Evolutionary conservation across 2,888 invertebrate genomes (phyloP), one percentile per base, ranked within the genome.

Genomic region (Tortrix viridana): DNA sequence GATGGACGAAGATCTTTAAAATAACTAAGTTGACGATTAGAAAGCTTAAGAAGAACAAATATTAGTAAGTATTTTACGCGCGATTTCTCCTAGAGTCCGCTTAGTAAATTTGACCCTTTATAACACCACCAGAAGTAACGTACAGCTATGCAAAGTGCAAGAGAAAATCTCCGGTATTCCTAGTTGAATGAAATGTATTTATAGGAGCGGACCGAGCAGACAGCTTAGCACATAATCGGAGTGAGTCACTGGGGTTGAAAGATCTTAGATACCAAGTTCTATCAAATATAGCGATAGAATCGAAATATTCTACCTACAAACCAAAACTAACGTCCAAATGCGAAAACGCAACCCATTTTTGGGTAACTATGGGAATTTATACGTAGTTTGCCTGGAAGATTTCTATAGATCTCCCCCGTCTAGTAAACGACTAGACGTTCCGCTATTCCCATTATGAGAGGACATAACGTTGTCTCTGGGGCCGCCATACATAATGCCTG

Each of bases 371-470:
- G 66, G 32, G 12, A 12, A 12, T 9, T 75, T 71, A 70, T 62
- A 67, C 67, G 65, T 66, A 72, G 69, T 74, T 72, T 76, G 53
- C 60, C 79, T 75, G 46, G 26, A 58, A 22, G 20, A 32, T 47
- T 57, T 53, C 63, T 53, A 19, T 48, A 32, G 60, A 6, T 37
- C 56, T 58, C 63, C 63, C 58, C 47, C 20, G 79, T 75, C 77
- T 79, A 69, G 73, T 74, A 75, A 82, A 84, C 75, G 81, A 77
- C 83, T 81, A 80, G 79, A 79, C 81, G 77, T 78, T 85, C 85
- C 81, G 83, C 74, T 66, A 76, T 69, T 63, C 67, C 67, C 68
- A 72, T 73, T 76, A 75, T 66, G 76, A 79, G 79, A 83, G 80
- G 60, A 48, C 56, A 59, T 63, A 58, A 66, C 37, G 52, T 50